Conservation (phyloP, 2,113 vertebrate species). For the Peromyscus polionotus region DNA sequence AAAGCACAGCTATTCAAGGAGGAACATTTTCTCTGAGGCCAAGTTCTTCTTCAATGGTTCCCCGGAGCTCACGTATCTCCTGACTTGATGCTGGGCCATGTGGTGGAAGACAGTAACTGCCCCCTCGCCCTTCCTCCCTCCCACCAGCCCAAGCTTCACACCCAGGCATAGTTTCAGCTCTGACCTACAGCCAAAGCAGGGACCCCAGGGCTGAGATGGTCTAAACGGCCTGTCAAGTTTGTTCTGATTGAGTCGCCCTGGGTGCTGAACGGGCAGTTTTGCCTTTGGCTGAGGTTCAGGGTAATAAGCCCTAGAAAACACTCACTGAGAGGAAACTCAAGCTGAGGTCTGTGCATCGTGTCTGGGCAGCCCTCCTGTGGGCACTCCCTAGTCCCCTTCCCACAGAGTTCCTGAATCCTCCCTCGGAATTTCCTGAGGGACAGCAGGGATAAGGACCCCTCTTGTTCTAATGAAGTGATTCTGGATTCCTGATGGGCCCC, state of each 20-base stretch:
- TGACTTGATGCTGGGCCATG: background rate
- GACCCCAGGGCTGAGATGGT: background rate
- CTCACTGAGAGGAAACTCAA: background rate
- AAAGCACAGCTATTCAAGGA: background rate
- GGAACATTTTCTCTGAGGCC: background rate
- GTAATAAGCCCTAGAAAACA: background rate
- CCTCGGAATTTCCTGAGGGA: constrained; percentile 5
- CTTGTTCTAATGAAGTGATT: background rate
- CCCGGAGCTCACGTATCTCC: background rate
- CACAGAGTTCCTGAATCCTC: background rate
- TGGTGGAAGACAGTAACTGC: background rate
- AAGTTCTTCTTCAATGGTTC: background rate
- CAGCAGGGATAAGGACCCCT: background rate
- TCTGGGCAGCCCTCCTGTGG: background rate
- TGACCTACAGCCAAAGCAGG: background rate
- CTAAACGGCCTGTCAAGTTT: background rate
- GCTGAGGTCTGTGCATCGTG: background rate
- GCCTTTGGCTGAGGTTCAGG: background rate
- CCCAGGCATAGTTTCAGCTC: background rate
- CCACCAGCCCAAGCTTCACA: background rate
- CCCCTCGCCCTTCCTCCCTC: background rate
- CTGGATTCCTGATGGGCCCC: background rate
- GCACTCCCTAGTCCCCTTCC: background rate
- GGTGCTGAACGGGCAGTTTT: background rate
- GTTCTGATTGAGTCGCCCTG: background rate